phyloP scores from a whole-genome alignment of 1,140 invertebrate species.

The Proctacanthus coquilletti region DNA sequence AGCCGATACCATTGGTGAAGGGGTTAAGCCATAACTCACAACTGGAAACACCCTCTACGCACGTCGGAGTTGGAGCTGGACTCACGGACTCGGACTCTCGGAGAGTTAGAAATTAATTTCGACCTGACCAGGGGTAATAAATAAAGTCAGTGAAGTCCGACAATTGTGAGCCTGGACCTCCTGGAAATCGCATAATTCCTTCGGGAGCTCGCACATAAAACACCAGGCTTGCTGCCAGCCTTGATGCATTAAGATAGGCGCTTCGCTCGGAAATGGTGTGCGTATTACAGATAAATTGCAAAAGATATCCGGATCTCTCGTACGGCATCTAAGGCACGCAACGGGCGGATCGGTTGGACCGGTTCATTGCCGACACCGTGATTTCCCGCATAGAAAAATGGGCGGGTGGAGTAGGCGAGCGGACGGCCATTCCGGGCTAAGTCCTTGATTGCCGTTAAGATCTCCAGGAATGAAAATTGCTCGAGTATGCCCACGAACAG shows the following conservation, averaged over 20 bases:
- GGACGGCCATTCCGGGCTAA: background rate
- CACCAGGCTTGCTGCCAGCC: background rate
- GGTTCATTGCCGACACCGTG: background rate
- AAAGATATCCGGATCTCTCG: background rate
- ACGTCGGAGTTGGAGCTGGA: no score
- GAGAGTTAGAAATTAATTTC: no score
- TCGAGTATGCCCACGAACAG: background rate
- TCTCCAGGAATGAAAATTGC: background rate
- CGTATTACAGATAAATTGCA: slow-evolving; percentile 1
- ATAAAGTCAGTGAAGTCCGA: no score
- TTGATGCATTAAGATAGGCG: background rate
- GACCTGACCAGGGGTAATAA: no score
- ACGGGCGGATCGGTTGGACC: background rate
- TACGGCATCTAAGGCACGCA: background rate
- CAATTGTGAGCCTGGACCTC: no score
- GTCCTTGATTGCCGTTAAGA: background rate
- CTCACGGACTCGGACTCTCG: no score
- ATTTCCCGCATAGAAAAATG: background rate
- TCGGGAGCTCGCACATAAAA: background rate
- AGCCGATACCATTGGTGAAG: no score
- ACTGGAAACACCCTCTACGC: no score
- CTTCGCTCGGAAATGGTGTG: background rate
- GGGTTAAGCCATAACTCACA: no score
- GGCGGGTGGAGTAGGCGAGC: background rate
- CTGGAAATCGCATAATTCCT: slow-evolving; percentile 1